Evolutionary conservation across 2,888 invertebrate species (phyloP), one percentile per base, ranked within the genome.

Genomic region (Leptinotarsa rubiginosa): DNA sequence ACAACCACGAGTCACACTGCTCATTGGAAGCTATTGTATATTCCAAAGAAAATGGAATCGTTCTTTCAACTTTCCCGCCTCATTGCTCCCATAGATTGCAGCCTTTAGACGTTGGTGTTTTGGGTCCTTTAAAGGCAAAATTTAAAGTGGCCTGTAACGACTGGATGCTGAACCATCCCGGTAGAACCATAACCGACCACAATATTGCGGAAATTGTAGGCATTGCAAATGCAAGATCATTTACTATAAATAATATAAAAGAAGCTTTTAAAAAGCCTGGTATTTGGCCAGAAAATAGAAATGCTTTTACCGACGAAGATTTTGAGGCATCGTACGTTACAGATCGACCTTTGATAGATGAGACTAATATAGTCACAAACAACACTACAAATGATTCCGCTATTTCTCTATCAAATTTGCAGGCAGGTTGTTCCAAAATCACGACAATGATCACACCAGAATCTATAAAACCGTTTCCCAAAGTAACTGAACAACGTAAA

Each of bases 21-120:
- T 71, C 65, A 3, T 52, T 54, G 50, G 71, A 66, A 18, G 81
- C 77, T 31, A 74, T 82, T 56, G 62, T 81, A 75, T 78, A 80
- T 81, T 81, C 47, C 47, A 47, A 47, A 77, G 83, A 83, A 72
- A 81, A 84, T 79, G 85, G 85, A n/a, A 72, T 67, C 12, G 79
- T 84, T 20, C 69, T 85, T 70, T 75, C 86, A 31, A 83, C 84
- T 16, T 83, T 87, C 68, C 84, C 85, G 41, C 84, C 84, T 10
- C 84, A 86, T 68, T 82, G 81, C 47, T 49, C 70, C 47, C 77
- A 69, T 69, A 47, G 47, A 47, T 47, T 85, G 20, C 85, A 86
- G 76, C 85, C 85, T 31, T 56, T 72, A 65, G 72, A 76, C 66
- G 72, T 76, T 16, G 49, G 72, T 62, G 69, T 69, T 31, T 47